Evolutionary conservation across 2,888 invertebrate genomes (phyloP).

Genomic region (Lithophane ornitopus): DNA sequence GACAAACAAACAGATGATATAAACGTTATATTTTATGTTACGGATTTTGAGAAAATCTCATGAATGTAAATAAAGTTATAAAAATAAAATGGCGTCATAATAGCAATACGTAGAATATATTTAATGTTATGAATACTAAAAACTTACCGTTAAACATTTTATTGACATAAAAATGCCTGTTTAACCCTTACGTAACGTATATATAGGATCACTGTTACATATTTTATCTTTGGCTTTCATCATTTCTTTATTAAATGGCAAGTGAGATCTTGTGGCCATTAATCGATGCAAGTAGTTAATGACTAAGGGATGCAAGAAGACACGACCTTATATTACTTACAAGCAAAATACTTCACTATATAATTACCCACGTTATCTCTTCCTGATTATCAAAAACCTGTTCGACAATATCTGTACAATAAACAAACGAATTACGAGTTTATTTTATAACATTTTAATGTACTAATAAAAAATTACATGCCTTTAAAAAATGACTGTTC

Average conservation of each 20-base stretch:
- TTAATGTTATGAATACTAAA: slow-evolving; percentile 53
- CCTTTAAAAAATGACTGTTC: slow-evolving; percentile 64
- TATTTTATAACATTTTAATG: slow-evolving; percentile 69
- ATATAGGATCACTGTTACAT: slow-evolving; percentile 30
- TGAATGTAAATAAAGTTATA: slow-evolving; percentile 52
- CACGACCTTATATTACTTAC: slow-evolving; percentile 14
- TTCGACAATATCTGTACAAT: slow-evolving; percentile 60
- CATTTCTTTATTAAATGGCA: neutral
- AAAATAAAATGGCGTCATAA: slow-evolving; percentile 46
- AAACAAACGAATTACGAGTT: slow-evolving; percentile 68
- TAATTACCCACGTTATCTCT: slow-evolving; percentile 57
- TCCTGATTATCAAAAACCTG: slow-evolving; percentile 61
- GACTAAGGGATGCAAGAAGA: slow-evolving; percentile 10
- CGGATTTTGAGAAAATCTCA: slow-evolving; percentile 40
- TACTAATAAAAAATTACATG: slow-evolving; percentile 56
- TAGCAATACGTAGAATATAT: slow-evolving; percentile 37
- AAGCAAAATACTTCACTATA: slow-evolving; percentile 22
- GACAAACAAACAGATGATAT: slow-evolving; percentile 12
- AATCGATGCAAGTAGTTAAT: slow-evolving; percentile 8
- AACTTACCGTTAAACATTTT: slow-evolving; percentile 48
- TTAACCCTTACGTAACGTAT: slow-evolving; percentile 27
- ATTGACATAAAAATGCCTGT: slow-evolving; percentile 30
- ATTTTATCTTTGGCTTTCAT: slow-evolving; percentile 10
- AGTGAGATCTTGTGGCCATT: neutral
- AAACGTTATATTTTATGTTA: slow-evolving; percentile 37